Evolutionary conservation across 2,113 vertebrate genomes (phyloP).

Genomic region (Sardina pilchardus): DNA sequence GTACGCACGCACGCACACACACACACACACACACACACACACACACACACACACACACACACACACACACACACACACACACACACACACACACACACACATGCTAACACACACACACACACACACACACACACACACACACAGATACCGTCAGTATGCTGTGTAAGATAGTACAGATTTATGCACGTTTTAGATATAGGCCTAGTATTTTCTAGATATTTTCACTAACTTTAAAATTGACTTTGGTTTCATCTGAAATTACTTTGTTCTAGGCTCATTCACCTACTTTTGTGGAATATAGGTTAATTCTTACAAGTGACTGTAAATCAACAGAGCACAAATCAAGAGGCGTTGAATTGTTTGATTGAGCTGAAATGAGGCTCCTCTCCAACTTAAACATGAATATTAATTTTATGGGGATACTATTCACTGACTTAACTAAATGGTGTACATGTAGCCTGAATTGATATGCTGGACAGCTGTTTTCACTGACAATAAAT

Average conservation of each 20-base stretch:
- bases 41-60: constrained; percentile 25
- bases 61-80: constrained; percentile 8
- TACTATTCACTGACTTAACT: neutral
- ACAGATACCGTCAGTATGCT: neutral
- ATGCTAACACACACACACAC: constrained; percentile 34
- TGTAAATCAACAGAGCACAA: neutral
- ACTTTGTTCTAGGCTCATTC: neutral
- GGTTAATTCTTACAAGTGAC: neutral
- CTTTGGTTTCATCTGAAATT: neutral
- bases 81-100: constrained; percentile 12
- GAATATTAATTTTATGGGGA: neutral
- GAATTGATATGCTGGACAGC: neutral
- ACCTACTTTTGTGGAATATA: neutral
- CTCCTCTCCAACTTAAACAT: neutral
- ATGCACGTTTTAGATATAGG: neutral
- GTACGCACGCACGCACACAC: neutral
- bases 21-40: constrained; percentile 34
- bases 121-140: neutral
- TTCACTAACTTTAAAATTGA: neutral
- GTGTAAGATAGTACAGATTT: neutral
- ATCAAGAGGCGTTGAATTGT: neutral
- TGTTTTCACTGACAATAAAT: neutral
- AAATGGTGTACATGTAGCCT: neutral
- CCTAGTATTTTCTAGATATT: neutral
- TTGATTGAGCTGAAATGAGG: neutral